Evolutionary conservation across 2,113 vertebrate species (phyloP), one percentile per base, ranked within the genome.

Genomic region (Oryzias woworae): DNA sequence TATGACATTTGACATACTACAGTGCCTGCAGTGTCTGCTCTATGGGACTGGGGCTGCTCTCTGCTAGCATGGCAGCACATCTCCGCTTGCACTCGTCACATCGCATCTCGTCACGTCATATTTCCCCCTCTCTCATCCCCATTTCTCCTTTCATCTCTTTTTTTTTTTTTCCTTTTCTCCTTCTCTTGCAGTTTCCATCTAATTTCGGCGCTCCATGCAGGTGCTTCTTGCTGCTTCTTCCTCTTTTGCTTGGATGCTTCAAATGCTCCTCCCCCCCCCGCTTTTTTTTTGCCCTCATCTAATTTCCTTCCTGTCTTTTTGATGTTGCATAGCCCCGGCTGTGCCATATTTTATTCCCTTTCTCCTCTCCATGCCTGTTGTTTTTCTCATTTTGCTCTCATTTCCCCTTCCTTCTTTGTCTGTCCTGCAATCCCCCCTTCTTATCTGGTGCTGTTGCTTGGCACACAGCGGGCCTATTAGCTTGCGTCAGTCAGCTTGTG

Each of bases 1-100:
- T 69, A 65, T 84, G 89, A 87, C 90, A 86, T 87, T 69, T 88
- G 87, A 87, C 88, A 86, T 76, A 73, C 66, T 76, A 56, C 22
- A 79, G 77, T 4, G 86, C 84, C 90, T 74, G 69, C 82, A 78
- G 90, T 83, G 78, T 69, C 65, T 69, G 73, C 77, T 77, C 36
- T 45, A 24, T 57, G 45, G 73, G 69, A 71, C 73, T 3, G 36
- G 58, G 66, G 73, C 75, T 56, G 66, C 59, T 54, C 67, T 81
- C 69, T 53, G 69, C 73, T 64, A 56, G 65, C 77, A 54, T 54
- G 69, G 77, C 79, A 73, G 78, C 74, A 52, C 70, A 73, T 79
- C 72, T 80, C 78, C 66, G 63, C 79, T 81, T 84, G 77, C 77
- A 75, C 84, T 82, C 79, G 77, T 88, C 80, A 15, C 83, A 66